Base-by-base conservation (phyloP, 2,113 vertebrate species). In the Neogobius melanostomus region DNA sequence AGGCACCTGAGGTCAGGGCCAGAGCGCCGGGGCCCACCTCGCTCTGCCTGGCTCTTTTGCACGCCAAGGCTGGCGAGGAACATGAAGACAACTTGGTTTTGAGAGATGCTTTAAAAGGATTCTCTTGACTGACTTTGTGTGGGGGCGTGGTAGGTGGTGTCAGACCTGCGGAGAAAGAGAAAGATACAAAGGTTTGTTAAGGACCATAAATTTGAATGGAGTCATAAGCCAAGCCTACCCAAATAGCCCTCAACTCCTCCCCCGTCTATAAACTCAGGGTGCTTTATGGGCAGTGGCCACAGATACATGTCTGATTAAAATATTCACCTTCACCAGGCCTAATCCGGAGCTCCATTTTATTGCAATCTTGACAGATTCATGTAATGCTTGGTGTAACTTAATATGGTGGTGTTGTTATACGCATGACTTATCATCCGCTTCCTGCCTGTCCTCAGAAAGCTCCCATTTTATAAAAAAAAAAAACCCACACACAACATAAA, bases 71-170 rank as follows among this genome's bases (percentile, higher is more conserved):
- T 79, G 93, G 91, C 87, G 95, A 94, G 91, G 95, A 96, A 92
- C 96, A 98, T 92, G 96, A 94, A 91, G 96, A 94, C 94, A 95
- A 94, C 95, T 97, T 98, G 92, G 81, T 95, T 94, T 97, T 98
- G 85, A 96, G 93, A 92, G 95, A 97, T 95, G 94, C 93, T 94
- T 95, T 95, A 82, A 99, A 98, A 94, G 95, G 95, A 91, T 95
- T 98, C 94, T 99, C 98, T 94, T 97, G 97, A 93, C 95, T 98
- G 93, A 94, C 91, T 96, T 99, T 99, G 91, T 99, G 97, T 95
- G 97, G 98, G 95, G 98, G 98, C 93, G 98, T 99, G 17, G 98
- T 99, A 91, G 98, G 98, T 93, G 97, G 98, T 94, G 98, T 99
- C 94, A 99, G 95, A 95, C 97, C 98, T 99, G 17, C 9, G 89